phyloP scores from a whole-genome alignment of 92 coral and sea anemone genomes.

The Paramuricea clavata region DNA sequence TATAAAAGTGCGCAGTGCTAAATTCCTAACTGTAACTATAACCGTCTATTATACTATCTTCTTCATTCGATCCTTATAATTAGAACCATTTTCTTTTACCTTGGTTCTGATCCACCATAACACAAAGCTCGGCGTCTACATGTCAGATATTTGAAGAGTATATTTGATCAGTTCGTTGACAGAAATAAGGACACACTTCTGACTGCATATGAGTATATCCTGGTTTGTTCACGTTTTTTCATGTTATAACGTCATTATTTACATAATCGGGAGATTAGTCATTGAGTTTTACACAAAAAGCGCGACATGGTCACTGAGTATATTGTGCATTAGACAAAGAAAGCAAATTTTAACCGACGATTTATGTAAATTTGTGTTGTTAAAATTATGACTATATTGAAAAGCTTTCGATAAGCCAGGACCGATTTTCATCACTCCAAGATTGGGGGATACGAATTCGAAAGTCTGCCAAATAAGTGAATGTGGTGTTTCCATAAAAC shows the following conservation, averaged over 20 bases:
- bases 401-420: background rate
- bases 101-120: no score
- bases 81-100: no score
- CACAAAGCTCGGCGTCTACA: no score
- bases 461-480: no score
- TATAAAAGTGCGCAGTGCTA: no score
- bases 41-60: no score
- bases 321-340: background rate
- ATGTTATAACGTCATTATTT: background rate
- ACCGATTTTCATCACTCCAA: no score
- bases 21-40: no score
- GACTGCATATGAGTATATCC: background rate
- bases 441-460: no score
- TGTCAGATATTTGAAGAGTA: no score
- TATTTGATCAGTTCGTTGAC: background rate
- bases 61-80: no score
- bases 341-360: background rate
- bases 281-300: background rate
- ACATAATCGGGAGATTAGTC: background rate
- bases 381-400: background rate
- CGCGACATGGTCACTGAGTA: background rate
- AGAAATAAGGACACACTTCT: background rate
- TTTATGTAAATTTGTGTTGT: background rate
- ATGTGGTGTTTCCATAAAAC: no score
- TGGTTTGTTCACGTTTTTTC: background rate